Evolutionary conservation across 1,140 invertebrate species (phyloP).

Genomic region (Dreissena polymorpha): DNA sequence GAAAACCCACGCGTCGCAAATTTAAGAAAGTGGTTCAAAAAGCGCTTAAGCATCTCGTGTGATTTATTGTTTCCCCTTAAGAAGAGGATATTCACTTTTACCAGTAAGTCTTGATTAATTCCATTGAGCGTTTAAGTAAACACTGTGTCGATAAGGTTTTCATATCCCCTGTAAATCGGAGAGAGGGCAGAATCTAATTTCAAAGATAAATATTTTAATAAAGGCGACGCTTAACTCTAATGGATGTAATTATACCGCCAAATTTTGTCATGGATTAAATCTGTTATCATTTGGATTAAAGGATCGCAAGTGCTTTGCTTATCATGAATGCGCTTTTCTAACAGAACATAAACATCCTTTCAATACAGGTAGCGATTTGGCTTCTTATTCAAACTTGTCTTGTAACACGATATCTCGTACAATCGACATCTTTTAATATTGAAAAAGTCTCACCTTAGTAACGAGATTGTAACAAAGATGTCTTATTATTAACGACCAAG

Average conservation of each 20-base stretch:
- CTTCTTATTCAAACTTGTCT: too few relatives aligned
- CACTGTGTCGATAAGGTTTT: not conserved
- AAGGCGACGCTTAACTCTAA: not conserved
- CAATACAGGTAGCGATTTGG: too few relatives aligned
- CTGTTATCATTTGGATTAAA: not conserved
- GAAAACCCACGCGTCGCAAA: conserved; percentile 1
- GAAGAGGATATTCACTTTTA: not conserved
- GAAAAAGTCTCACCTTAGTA: too few relatives aligned
- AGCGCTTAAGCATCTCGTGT: not conserved
- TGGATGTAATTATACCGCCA: not conserved
- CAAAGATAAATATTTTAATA: conserved; percentile 13
- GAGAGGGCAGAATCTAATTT: not conserved
- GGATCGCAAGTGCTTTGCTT: too few relatives aligned
- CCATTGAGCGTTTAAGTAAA: not conserved
- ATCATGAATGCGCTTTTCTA: too few relatives aligned
- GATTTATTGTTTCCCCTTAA: conserved; percentile 7
- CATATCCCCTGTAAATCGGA: not conserved
- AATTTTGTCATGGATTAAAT: conserved; percentile 2
- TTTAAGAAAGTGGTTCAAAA: not conserved
- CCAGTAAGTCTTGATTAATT: conserved; percentile 2
- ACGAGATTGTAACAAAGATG: too few relatives aligned
- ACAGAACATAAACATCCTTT: too few relatives aligned
- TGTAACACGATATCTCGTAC: too few relatives aligned
- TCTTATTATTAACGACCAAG: too few relatives aligned
- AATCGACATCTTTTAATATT: too few relatives aligned